These are phyloP conservation scores for Neodiprion virginianus DNA, from an alignment of 1,140 invertebrate genomes.

Conservation along the genomic window DNA sequence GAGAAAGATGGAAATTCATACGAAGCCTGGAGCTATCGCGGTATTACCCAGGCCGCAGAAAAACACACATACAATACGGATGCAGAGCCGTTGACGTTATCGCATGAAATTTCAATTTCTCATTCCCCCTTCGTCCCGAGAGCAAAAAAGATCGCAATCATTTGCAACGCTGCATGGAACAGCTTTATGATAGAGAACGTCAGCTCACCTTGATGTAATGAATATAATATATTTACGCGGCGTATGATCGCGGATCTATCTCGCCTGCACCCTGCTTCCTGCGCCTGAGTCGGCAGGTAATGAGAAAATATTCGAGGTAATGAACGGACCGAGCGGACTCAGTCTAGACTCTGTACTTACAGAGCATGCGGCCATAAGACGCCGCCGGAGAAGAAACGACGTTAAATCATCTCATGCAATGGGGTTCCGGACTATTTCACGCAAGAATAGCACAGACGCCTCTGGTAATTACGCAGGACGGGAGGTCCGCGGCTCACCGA, in stretches of 20 bases:
- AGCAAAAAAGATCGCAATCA: not conserved
- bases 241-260: not conserved
- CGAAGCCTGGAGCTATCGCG: too few relatives aligned
- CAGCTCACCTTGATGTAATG: not conserved
- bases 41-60: too few relatives aligned
- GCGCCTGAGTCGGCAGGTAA: not conserved
- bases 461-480: not conserved
- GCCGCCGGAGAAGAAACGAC: not conserved
- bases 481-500: not conserved
- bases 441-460: not conserved
- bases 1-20: too few relatives aligned
- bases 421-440: not conserved
- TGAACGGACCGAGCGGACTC: not conserved
- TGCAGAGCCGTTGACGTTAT: too few relatives aligned
- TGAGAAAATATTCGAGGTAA: slow-evolving; percentile 8
- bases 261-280: not conserved
- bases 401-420: not conserved
- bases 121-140: not conserved
- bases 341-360: too few relatives aligned
- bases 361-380: not conserved
- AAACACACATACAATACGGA: too few relatives aligned
- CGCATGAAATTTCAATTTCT: slow-evolving; percentile 4
- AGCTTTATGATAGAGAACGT: not conserved
- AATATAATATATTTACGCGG: not conserved
- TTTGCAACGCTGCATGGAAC: not conserved